Percentiles rank a stretch among this genome's conserved stretches.
Evolutionary conservation across 1,140 invertebrate species (phyloP).

Genomic region (Grapholita molesta): DNA sequence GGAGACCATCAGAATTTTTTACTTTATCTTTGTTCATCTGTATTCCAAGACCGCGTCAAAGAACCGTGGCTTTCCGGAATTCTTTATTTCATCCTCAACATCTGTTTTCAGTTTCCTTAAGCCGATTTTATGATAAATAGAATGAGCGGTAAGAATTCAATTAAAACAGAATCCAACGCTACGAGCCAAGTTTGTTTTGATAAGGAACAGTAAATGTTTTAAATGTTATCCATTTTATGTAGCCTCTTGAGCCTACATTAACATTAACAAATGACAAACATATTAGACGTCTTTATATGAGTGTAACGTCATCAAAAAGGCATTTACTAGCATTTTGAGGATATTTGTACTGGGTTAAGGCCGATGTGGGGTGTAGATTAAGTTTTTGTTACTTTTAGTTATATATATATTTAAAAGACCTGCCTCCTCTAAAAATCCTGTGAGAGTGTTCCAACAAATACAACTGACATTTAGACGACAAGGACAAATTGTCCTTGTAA

Average conservation of each 20-base stretch:
- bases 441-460: too few species aligned
- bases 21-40: constrained; percentile 42
- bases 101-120: constrained; percentile 24
- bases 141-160: background rate
- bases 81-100: constrained; percentile 33
- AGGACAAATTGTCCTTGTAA: too few species aligned
- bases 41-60: constrained; percentile 31
- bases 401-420: too few species aligned
- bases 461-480: too few species aligned
- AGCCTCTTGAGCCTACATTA: background rate
- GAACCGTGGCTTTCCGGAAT: constrained; percentile 33
- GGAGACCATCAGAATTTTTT: constrained; percentile 26
- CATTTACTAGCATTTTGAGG: too few species aligned
- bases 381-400: too few species aligned
- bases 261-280: background rate
- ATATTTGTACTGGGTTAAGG: too few species aligned
- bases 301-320: too few species aligned
- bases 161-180: constrained; percentile 7
- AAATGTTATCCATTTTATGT: background rate
- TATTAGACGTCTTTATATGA: too few species aligned
- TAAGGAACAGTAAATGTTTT: background rate
- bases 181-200: background rate
- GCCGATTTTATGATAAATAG: constrained; percentile 15
- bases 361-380: too few species aligned
- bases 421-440: too few species aligned